These are phyloP conservation scores for Grapholita molesta DNA, from an alignment of 1,140 invertebrate genomes.

Conservation along the genomic window DNA sequence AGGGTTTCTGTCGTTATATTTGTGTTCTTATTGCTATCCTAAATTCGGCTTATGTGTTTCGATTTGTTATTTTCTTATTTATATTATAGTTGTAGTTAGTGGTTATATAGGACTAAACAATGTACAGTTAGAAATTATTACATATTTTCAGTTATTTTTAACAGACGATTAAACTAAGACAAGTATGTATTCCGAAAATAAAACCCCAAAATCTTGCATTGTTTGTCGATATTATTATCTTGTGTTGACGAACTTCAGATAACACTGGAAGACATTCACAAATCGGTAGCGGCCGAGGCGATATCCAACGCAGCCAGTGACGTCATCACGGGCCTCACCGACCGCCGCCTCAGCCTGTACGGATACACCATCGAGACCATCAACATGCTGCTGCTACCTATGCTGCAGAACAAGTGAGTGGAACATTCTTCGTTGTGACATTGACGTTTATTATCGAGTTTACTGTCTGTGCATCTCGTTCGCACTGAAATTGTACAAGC, in stretches of 20 bases:
- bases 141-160: too few relatives aligned
- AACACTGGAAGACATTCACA: slow-evolving; percentile 78
- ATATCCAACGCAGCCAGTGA: slow-evolving; percentile 58
- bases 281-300: slow-evolving; percentile 60
- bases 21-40: neutral
- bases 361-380: slow-evolving; percentile 98
- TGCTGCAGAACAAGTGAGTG: slow-evolving; percentile 96
- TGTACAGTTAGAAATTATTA: too few relatives aligned
- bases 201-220: too few relatives aligned
- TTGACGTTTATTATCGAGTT: too few relatives aligned
- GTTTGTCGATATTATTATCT: neutral
- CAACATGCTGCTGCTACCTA: slow-evolving; percentile 95
- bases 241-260: slow-evolving; percentile 54
- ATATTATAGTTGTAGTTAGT: neutral
- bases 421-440: too few relatives aligned
- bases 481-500: too few relatives aligned
- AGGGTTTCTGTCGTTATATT: neutral
- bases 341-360: slow-evolving; percentile 93
- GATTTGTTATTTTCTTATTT: neutral
- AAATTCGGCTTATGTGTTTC: neutral
- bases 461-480: too few relatives aligned
- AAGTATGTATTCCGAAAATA: neutral
- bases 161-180: neutral
- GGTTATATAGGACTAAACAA: neutral
- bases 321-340: slow-evolving; percentile 82